Evolutionary conservation across 2,797 vertebrate genomes (phyloP), one percentile per base, ranked within the genome.

Genomic region (Chelmon rostratus): DNA sequence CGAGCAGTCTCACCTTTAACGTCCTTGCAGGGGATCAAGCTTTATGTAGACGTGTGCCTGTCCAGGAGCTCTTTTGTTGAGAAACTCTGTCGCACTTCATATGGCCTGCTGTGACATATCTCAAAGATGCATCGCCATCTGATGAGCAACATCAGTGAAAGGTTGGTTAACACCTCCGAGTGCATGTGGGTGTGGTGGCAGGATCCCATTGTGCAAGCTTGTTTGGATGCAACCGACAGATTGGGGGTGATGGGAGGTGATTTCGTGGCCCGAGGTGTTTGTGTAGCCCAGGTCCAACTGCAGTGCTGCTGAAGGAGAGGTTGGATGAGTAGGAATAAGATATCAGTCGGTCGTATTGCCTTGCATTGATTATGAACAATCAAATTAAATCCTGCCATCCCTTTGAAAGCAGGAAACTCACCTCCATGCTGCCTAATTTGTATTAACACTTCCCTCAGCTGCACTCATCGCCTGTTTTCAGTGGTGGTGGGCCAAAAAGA

Each of bases 331-430:
- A 47, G 15, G 42, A 59, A 61, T 64, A 57, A 53, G 65, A 64
- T n/a, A 37, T 37, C 40, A 67, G 68, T 49, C 62, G 56, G 35
- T 71, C 3, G 28, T 40, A 18, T 15, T 64, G 62, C 40, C 52
- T 64, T 49, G 37, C 62, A 68, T 68, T 53, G 76, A 25, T 73
- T 81, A 78, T 31, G 53, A 69, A 23, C 23, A 68, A 70, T 81
- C 58, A 50, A 47, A 78, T 78, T 11, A 72, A 33, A 71, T 59
- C 50, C 52, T 74, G 40, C 23, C 58, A 5, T 59, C 53, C 10
- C 52, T 42, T 64, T 70, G 28, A 52, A 53, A 71, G 66, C 77
- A 23, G 15, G 35, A 8, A 54, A 47, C 49, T 66, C 53, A 4
- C 33, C 50, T 75, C 57, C 18, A 25, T 50, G 31, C 47, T 63